Evolutionary conservation across 2,888 invertebrate species (phyloP).

Genomic region (Ichneumon xanthorius): DNA sequence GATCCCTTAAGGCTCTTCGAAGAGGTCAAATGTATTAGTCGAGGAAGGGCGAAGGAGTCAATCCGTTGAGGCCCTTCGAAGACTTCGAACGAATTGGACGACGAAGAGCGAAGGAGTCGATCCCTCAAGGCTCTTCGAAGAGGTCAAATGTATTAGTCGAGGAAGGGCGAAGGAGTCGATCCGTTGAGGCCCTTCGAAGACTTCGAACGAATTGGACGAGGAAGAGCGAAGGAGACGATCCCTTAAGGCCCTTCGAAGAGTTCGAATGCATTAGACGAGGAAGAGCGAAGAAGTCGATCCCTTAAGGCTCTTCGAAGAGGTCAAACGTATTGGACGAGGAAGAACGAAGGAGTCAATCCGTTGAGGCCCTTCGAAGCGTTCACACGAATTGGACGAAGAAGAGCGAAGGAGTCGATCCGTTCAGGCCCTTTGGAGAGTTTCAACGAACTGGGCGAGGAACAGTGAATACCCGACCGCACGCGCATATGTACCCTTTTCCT

Average conservation of each 20-base stretch:
- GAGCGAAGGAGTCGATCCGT: slow-evolving; percentile 13
- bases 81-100: slow-evolving; percentile 36
- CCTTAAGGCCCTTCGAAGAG: slow-evolving; percentile 25
- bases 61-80: slow-evolving; percentile 24
- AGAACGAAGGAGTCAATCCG: not conserved
- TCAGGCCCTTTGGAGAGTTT: slow-evolving; percentile 34
- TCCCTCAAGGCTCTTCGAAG: slow-evolving; percentile 22
- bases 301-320: slow-evolving; percentile 28
- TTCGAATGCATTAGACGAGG: slow-evolving; percentile 47
- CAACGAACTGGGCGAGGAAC: slow-evolving; percentile 12
- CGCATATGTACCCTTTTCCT: slow-evolving; percentile 21
- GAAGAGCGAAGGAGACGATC: slow-evolving; percentile 9
- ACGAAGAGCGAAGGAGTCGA: slow-evolving; percentile 35
- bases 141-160: slow-evolving; percentile 41
- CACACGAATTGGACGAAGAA: slow-evolving; percentile 49
- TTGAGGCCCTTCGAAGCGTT: slow-evolving; percentile 27
- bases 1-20: slow-evolving; percentile 7
- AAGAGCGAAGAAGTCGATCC: slow-evolving; percentile 18
- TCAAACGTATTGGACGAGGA: slow-evolving; percentile 52
- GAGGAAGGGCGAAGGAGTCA: slow-evolving; percentile 39
- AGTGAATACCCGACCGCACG: not conserved
- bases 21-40: slow-evolving; percentile 35
- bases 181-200: slow-evolving; percentile 30
- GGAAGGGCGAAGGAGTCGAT: slow-evolving; percentile 28
- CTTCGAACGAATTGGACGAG: slow-evolving; percentile 46